These are phyloP conservation scores for Ciconia nigra DNA, from an alignment of 2,797 vertebrate genomes.

Conservation along the genomic window DNA sequence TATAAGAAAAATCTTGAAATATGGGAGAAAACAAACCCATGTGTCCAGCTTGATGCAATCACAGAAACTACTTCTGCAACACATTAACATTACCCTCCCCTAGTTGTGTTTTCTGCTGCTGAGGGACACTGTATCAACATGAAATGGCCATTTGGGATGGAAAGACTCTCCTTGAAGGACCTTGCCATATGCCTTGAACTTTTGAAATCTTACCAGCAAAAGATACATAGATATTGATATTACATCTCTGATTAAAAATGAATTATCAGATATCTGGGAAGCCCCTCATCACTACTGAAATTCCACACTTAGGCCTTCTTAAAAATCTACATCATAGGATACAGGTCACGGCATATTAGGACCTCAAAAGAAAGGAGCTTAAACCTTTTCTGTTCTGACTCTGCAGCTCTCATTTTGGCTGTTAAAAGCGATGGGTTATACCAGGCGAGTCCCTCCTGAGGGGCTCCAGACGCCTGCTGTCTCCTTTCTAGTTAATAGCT, in stretches of 20 bases:
- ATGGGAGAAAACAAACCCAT: background rate
- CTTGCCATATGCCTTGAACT: fast-evolving
- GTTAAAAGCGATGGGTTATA: background rate
- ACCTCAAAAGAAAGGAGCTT: background rate
- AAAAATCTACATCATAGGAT: background rate
- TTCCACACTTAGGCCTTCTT: background rate
- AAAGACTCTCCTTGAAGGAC: background rate
- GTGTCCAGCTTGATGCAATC: background rate
- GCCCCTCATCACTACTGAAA: background rate
- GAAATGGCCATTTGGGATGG: background rate
- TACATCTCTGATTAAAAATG: too few species aligned
- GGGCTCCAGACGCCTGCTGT: background rate
- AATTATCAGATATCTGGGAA: background rate
- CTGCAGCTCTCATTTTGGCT: background rate
- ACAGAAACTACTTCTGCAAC: background rate
- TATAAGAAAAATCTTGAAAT: background rate
- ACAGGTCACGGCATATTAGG: background rate
- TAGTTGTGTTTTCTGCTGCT: background rate
- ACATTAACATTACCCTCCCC: background rate
- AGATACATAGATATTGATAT: fast-evolving
- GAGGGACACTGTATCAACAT: background rate
- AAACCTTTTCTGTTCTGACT: background rate
- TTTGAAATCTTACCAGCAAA: background rate
- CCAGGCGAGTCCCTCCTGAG: background rate
- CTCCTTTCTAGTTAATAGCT: constrained; percentile 26